A percentile compares a stretch with the other conserved stretches of the same genome.
phyloP scores from a whole-genome alignment of 2,888 invertebrate genomes.

The Andrena chrysosceles region DNA sequence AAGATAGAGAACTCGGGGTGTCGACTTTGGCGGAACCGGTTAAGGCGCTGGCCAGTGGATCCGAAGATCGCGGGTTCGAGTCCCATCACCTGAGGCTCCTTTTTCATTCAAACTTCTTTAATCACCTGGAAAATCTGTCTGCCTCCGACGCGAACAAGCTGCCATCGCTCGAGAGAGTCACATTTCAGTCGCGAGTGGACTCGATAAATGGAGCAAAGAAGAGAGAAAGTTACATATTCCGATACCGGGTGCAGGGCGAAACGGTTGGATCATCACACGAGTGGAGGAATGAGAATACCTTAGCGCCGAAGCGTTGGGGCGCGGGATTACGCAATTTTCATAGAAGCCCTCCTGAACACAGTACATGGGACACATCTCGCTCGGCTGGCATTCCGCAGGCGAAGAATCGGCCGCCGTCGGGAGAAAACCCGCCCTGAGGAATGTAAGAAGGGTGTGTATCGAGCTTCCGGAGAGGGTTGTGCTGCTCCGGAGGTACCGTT shows the following conservation, averaged over 20 bases:
- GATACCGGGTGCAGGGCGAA: background rate
- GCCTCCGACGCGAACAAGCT: too few species aligned
- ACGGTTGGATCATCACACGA: background rate
- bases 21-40: too few species aligned
- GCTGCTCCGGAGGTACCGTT: slow-evolving; percentile 9
- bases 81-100: too few species aligned
- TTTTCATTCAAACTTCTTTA: too few species aligned
- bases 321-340: slow-evolving; percentile 37
- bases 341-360: slow-evolving; percentile 4
- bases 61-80: too few species aligned
- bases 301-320: background rate
- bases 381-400: slow-evolving; percentile 9
- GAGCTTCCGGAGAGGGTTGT: slow-evolving; percentile 24
- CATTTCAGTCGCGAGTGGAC: background rate
- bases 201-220: background rate
- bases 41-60: too few species aligned
- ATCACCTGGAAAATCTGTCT: too few species aligned
- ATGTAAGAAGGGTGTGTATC: slow-evolving; percentile 16
- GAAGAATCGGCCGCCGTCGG: slow-evolving; percentile 13
- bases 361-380: background rate
- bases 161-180: too few species aligned
- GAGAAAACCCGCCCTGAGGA: slow-evolving; percentile 4
- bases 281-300: background rate
- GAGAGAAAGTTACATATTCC: background rate
- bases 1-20: too few species aligned